Evolutionary conservation across 2,888 invertebrate species (phyloP).

Genomic region (Drosophila histrio): DNA sequence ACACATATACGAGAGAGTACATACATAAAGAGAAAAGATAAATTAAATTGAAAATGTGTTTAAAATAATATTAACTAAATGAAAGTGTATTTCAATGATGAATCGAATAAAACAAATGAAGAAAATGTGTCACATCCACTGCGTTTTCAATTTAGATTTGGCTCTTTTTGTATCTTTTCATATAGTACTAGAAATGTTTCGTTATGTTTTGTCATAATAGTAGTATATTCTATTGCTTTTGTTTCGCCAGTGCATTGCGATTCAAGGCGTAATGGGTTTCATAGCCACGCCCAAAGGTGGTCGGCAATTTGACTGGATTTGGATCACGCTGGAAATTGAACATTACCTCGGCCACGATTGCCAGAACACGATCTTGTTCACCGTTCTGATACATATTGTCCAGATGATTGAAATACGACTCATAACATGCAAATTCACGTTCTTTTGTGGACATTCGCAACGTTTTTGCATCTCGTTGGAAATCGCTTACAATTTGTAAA

Average conservation of each 20-base stretch:
- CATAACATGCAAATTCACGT: slow-evolving; percentile 31
- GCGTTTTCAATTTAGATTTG: slow-evolving; percentile 11
- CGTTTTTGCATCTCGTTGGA: slow-evolving; percentile 7
- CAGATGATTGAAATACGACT: slow-evolving; percentile 41
- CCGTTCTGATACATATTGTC: slow-evolving; percentile 42
- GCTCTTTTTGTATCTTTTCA: background rate
- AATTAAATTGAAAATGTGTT: slow-evolving; percentile 67
- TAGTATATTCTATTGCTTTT: background rate
- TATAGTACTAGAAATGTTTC: too few species aligned
- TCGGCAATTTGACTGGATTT: slow-evolving; percentile 1
- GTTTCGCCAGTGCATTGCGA: background rate
- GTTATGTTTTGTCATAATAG: background rate
- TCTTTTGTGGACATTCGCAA: slow-evolving; percentile 16
- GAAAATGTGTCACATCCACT: slow-evolving; percentile 15
- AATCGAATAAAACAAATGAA: slow-evolving; percentile 73
- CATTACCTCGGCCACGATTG: slow-evolving; percentile 39
- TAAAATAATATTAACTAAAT: slow-evolving; percentile 60
- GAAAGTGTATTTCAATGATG: slow-evolving; percentile 68
- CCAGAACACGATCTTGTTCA: slow-evolving; percentile 21
- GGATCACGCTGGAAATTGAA: slow-evolving; percentile 21
- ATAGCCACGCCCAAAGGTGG: slow-evolving; percentile 14
- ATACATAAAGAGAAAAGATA: background rate
- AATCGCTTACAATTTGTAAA: slow-evolving; percentile 35
- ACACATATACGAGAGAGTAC: too few species aligned
- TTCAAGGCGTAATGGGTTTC: slow-evolving; percentile 6